A percentile compares a stretch with the other conserved stretches of the same genome.
Conservation (phyloP, 2,888 invertebrate genomes). For the Parascotia fuliginaria region DNA sequence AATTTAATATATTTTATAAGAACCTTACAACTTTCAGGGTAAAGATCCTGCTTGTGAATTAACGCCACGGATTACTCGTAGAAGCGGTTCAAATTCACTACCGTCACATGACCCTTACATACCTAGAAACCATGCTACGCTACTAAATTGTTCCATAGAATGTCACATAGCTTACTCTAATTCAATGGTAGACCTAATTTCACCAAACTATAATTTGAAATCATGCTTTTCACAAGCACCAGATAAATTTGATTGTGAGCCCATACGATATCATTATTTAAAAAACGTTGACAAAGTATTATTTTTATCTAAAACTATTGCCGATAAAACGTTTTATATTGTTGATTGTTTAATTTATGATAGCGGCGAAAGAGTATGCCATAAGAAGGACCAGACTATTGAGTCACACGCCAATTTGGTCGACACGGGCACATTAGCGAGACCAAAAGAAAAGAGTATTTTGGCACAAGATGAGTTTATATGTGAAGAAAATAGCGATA, state of each 20-base stretch:
- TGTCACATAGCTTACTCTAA: slow-evolving; percentile 55
- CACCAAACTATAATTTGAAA: slow-evolving; percentile 52
- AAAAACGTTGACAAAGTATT: slow-evolving; percentile 72
- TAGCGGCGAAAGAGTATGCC: slow-evolving; percentile 69
- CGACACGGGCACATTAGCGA: slow-evolving; percentile 64
- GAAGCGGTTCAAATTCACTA: slow-evolving; percentile 39
- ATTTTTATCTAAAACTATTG: slow-evolving; percentile 63
- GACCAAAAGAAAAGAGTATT: slow-evolving; percentile 62
- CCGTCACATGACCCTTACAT: slow-evolving; percentile 75
- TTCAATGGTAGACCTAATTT: slow-evolving; percentile 64
- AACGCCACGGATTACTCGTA: slow-evolving; percentile 42
- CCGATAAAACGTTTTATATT: slow-evolving; percentile 63
- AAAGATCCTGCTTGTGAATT: slow-evolving; percentile 57
- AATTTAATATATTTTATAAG: no score
- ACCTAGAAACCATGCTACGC: slow-evolving; percentile 56
- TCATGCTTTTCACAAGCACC: slow-evolving; percentile 53
- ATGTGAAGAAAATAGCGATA: slow-evolving; percentile 63
- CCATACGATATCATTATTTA: slow-evolving; percentile 63
- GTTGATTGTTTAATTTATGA: slow-evolving; percentile 74
- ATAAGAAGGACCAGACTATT: slow-evolving; percentile 59
- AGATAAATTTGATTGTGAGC: slow-evolving; percentile 59
- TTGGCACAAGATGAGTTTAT: slow-evolving; percentile 75
- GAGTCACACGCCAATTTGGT: slow-evolving; percentile 63
- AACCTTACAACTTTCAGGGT: slow-evolving; percentile 60
- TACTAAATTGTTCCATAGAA: slow-evolving; percentile 66